Evolutionary conservation across 2,888 invertebrate species (phyloP), one percentile per base, ranked within the genome.

Genomic region (Acrobasis suavella): DNA sequence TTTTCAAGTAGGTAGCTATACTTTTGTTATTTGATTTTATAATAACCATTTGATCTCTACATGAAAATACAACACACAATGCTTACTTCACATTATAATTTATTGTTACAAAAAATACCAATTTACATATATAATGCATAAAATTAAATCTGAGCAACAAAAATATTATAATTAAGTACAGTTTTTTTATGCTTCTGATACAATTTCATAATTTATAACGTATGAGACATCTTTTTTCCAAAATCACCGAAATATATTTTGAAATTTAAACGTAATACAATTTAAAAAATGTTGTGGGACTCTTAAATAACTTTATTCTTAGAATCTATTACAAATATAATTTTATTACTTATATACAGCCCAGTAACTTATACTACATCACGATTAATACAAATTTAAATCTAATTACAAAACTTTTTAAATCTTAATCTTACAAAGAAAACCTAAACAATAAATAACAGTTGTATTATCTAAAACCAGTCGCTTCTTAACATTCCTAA

Each of bases 371-470:
- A 73, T 69, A 72, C 72, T 74, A 78, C 74, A 80, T 82, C 80
- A 81, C 78, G 76, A 46, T 75, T 76, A 81, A 65, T 67, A 60
- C 71, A 73, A 73, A 66, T 64, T 72, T 68, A 76, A 74, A 63
- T 66, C 58, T 61, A 62, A 58, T 63, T 65, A 67, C 60, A 58
- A 58, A 62, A 52, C 74, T 22, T n/a, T 14, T 14, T 56, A 14
- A 42, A 42, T 8, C 32, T 32, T 52, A 32, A 14, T 32, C 16
- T 38, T 38, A 39, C 15, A 17, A 42, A 42, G n/a, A 56, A 42
- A 83, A 73, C 3, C 72, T 91, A 91, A 81, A 91, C 82, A 91
- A 90, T 91, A 91, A 91, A 91, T 91, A 91, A 91, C 91, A 89
- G 82, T 81, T 80, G 74, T 74, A 70, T 78, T 78, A 79, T 73